These are phyloP conservation scores for Catocala fraxini DNA, from an alignment of 2,888 invertebrate genomes.

Conservation along the genomic window DNA sequence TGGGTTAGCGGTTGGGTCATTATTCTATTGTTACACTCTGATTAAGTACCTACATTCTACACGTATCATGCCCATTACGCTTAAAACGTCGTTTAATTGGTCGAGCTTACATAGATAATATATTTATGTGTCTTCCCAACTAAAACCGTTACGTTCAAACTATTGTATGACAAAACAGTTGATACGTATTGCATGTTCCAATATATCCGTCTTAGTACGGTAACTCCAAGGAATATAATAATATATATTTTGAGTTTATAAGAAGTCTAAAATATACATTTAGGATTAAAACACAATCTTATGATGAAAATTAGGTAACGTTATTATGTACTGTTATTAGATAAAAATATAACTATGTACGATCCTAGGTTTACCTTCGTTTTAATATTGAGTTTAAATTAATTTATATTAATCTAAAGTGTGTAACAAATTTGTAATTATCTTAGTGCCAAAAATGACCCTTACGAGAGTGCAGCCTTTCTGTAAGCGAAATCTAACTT, in stretches of 20 bases:
- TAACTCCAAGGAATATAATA: conserved; percentile 5
- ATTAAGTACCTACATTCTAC: neutral
- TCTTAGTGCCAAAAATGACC: conserved; percentile 56
- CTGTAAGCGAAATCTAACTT: conserved; percentile 11
- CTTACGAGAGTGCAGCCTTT: conserved; percentile 39
- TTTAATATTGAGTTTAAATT: conserved; percentile 14
- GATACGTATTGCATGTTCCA: too few species aligned
- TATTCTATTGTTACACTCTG: neutral
- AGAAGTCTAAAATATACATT: conserved; percentile 31
- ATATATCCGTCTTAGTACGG: too few species aligned
- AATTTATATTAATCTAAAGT: conserved; percentile 20
- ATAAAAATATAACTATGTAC: conserved; percentile 29
- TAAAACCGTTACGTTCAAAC: conserved; percentile 41
- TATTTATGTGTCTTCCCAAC: conserved; percentile 62
- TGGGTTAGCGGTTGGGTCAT: too few species aligned
- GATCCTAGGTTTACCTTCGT: conserved; percentile 17
- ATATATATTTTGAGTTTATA: conserved; percentile 22
- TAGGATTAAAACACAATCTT: conserved; percentile 53
- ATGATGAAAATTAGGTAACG: conserved; percentile 49
- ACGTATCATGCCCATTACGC: neutral
- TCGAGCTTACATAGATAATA: conserved; percentile 63
- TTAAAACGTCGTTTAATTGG: conserved; percentile 48
- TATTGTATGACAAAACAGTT: conserved; percentile 22
- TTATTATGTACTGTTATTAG: too few species aligned
- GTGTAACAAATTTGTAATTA: conserved; percentile 32